phyloP scores from a whole-genome alignment of 2,797 vertebrate genomes.

The Corythornis leucogaster region DNA sequence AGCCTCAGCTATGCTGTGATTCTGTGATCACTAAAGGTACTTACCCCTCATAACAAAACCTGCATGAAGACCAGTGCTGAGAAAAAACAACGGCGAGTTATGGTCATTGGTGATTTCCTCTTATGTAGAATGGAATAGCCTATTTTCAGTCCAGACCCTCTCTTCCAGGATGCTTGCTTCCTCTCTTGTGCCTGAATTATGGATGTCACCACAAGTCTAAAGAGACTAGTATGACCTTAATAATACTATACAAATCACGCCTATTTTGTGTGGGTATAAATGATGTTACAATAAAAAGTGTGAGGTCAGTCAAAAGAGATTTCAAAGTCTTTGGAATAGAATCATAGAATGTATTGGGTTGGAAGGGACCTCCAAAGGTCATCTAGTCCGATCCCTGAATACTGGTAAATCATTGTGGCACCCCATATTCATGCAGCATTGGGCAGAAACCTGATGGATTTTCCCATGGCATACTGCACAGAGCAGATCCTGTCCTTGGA shows the following conservation, averaged over 20 bases:
- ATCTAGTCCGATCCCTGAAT: no score
- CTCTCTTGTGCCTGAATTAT: not conserved
- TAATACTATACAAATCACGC: no score
- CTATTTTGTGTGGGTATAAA: not conserved
- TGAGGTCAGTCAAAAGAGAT: not conserved
- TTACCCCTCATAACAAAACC: not conserved
- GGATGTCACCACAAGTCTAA: not conserved
- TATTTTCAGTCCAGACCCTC: not conserved
- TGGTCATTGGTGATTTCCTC: not conserved
- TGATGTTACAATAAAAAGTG: not conserved
- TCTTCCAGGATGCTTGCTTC: not conserved
- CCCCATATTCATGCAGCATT: accelerated
- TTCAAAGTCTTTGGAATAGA: not conserved
- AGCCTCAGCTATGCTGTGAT: not conserved
- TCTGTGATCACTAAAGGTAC: not conserved
- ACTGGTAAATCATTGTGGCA: not conserved
- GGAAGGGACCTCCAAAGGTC: no score
- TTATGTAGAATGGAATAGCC: not conserved
- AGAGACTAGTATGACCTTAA: not conserved
- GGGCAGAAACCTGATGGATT: accelerated
- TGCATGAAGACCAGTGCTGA: not conserved
- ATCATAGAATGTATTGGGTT: no score
- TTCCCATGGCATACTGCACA: not conserved
- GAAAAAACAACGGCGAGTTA: not conserved
- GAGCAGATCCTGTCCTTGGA: not conserved